Conservation (phyloP, 2,888 invertebrate genomes). For the Embidobia sp. region DNA sequence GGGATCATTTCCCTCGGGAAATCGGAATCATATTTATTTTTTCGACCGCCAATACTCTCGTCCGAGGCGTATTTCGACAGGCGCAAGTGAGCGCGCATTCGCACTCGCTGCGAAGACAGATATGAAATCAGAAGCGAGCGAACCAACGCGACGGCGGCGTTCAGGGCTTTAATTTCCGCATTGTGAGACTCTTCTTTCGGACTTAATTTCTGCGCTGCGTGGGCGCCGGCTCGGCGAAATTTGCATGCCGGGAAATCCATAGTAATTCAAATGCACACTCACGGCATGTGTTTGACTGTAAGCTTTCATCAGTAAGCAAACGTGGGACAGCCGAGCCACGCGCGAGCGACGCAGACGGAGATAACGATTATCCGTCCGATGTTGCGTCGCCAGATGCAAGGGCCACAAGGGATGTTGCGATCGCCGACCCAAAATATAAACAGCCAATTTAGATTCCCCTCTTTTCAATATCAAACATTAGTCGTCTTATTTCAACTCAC, state of each 20-base stretch:
- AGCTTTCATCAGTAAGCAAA: conserved; percentile 63
- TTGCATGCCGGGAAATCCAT: conserved; percentile 61
- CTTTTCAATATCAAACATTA: no score
- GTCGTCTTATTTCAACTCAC: no score
- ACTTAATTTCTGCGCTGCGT: conserved; percentile 49
- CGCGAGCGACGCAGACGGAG: neutral
- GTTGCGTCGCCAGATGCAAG: no score
- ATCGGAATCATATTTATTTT: conserved; percentile 55
- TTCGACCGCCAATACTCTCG: conserved; percentile 18
- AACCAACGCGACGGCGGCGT: neutral
- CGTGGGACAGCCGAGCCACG: neutral
- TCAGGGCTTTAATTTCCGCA: conserved; percentile 57
- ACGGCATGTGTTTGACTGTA: conserved; percentile 56
- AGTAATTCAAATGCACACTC: conserved; percentile 62
- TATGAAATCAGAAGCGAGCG: neutral
- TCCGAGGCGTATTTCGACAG: conserved; percentile 18
- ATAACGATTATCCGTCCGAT: no score
- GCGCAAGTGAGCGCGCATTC: neutral
- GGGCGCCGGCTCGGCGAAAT: conserved; percentile 48
- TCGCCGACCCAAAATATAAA: no score
- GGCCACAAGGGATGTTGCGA: no score
- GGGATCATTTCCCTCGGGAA: conserved; percentile 40
- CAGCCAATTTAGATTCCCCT: no score
- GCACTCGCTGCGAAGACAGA: neutral
- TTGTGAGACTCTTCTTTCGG: conserved; percentile 48